phyloP scores from a whole-genome alignment of 2,113 vertebrate species.

The Rhizomys pruinosus region DNA sequence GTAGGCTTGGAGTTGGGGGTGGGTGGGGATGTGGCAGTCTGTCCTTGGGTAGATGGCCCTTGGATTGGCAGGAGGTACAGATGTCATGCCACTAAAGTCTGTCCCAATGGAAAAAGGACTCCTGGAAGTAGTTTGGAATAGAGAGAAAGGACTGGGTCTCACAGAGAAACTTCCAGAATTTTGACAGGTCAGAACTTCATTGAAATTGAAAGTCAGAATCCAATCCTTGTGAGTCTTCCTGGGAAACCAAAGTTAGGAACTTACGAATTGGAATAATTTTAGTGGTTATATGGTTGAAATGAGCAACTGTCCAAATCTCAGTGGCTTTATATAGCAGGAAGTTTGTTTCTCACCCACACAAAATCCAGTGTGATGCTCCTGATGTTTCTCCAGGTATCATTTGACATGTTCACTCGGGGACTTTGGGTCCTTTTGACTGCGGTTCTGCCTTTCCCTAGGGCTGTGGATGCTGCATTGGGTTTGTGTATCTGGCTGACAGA shows the following conservation, averaged over 20 bases:
- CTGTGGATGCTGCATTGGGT: constrained; percentile 7
- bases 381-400: constrained; percentile 48
- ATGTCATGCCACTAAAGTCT: not conserved
- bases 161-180: not conserved
- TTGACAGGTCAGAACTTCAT: not conserved
- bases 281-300: not conserved
- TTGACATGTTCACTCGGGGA: constrained; percentile 24
- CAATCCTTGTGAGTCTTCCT: not conserved
- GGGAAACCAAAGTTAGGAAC: not conserved
- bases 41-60: not conserved
- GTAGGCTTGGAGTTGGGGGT: not conserved
- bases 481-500: constrained; percentile 67
- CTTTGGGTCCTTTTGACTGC: not conserved
- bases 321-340: not conserved
- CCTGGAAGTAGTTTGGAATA: not conserved
- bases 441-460: constrained; percentile 38
- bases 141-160: not conserved
- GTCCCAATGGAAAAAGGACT: not conserved
- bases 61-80: not conserved
- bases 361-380: constrained; percentile 10
- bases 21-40: not conserved
- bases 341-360: not conserved
- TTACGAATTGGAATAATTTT: not conserved
- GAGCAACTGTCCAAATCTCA: not conserved
- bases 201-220: not conserved